Evolutionary conservation across 2,113 vertebrate genomes (phyloP).

Genomic region (Menura novaehollandiae): DNA sequence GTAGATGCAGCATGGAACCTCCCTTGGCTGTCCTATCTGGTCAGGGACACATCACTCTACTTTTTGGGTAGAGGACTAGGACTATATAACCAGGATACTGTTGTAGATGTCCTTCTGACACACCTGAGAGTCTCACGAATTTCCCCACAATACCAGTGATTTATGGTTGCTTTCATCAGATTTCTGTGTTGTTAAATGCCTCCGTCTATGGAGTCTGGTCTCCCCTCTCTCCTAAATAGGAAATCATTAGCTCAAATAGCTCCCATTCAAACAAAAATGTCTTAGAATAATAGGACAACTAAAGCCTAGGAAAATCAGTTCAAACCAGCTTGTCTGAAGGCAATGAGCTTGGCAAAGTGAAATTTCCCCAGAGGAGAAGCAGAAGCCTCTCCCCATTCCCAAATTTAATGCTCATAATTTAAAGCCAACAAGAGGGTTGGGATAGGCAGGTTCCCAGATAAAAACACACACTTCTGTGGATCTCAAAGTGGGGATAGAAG

Average conservation of each 20-base stretch:
- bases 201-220: neutral
- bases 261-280: neutral
- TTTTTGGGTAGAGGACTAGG: neutral
- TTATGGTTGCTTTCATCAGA: neutral
- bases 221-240: neutral
- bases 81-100: neutral
- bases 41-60: neutral
- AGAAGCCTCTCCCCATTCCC: neutral
- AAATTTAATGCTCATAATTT: neutral
- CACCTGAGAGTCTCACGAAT: neutral
- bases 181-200: neutral
- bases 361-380: neutral
- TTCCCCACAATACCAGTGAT: neutral
- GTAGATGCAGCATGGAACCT: neutral
- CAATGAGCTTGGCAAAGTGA: neutral
- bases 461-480: neutral
- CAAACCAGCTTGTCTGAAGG: neutral
- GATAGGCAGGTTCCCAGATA: neutral
- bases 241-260: neutral
- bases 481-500: neutral
- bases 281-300: neutral
- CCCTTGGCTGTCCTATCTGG: neutral
- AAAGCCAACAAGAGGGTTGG: neutral
- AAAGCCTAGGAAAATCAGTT: neutral
- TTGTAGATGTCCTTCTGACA: neutral